Evolutionary conservation across 2,888 invertebrate species (phyloP), one percentile per base, ranked within the genome.

Genomic region (Octonoba sinensis): DNA sequence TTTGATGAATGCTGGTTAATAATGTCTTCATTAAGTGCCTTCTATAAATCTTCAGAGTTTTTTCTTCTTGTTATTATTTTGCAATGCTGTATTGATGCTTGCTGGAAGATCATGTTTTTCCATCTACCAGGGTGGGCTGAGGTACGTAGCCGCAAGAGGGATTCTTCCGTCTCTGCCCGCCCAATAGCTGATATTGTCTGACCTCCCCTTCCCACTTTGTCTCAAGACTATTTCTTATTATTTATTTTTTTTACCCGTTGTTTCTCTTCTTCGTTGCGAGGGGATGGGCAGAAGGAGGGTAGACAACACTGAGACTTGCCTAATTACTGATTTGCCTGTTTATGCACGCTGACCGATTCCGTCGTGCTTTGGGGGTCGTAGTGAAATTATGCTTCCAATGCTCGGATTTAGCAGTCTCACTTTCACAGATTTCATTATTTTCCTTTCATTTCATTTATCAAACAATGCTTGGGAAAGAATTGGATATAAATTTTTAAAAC

Each of bases 11-110:
- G 69, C 64, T 60, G 56, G 67, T 64, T 81, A 81, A 81, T 81
- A 81, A 81, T 81, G 79, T 81, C 79, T 81, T 81, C 79, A 81
- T 81, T 81, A 81, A 81, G 69, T 62, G 18, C n/a, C 59, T 62
- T 73, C 79, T 66, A 81, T 81, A 74, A 81, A 81, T 81, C 79
- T 64, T 81, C 70, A 20, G 27, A 12, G 22, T 76, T 76, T 69
- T 76, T 51, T 56, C 22, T 59, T 62, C 12, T 4, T 4, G 27
- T 65, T 62, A 57, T 54, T 62, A 12, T 51, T n/a, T 36, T 36
- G 36, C 36, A 36, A 36, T 36, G 36, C 8, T 36, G 36, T 36
- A 36, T 36, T 36, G 36, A 36, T 46, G 62, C 20, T 44, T 46
- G n/a, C 62, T 18, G 36, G 57, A 20, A 75, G 65, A 72, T 78